A percentile compares a stretch with the other conserved stretches of the same genome.
phyloP scores from a whole-genome alignment of 2,113 vertebrate species.

The Anthoscopus minutus region DNA sequence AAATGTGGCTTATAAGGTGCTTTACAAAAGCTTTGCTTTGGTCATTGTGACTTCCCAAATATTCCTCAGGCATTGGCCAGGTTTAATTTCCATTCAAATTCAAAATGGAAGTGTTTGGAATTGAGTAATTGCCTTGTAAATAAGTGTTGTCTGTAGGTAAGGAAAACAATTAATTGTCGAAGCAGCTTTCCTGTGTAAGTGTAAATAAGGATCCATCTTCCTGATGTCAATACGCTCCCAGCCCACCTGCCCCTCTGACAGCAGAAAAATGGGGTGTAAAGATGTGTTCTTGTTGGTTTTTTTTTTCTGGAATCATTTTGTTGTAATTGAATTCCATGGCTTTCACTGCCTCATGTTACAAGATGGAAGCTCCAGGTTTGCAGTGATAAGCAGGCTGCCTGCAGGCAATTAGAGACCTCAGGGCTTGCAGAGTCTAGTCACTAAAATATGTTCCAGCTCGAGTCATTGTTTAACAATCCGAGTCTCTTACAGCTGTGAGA shows the following conservation, averaged over 20 bases:
- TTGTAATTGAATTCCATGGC: neutral
- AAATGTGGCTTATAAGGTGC: neutral
- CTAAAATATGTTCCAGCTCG: slow-evolving; percentile 21
- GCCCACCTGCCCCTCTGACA: neutral
- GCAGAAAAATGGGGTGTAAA: neutral
- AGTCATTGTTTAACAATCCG: neutral
- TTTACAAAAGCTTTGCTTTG: neutral
- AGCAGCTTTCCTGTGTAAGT: neutral
- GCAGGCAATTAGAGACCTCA: slow-evolving; percentile 23
- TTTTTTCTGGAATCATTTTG: neutral
- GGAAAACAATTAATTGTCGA: neutral
- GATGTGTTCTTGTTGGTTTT: neutral
- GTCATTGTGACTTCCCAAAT: neutral
- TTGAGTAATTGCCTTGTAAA: neutral
- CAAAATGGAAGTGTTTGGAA: neutral
- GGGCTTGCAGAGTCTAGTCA: neutral
- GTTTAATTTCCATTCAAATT: neutral
- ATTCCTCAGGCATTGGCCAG: neutral
- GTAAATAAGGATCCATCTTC: neutral
- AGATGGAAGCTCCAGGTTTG: neutral
- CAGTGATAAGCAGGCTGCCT: neutral
- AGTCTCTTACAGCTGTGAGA: slow-evolving; percentile 55
- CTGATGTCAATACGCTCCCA: neutral
- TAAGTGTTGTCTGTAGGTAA: neutral
- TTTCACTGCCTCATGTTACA: neutral